A percentile compares a stretch with the other conserved stretches of the same genome.
Evolutionary conservation across 2,113 vertebrate species (phyloP).

Genomic region (Peromyscus leucopus): DNA sequence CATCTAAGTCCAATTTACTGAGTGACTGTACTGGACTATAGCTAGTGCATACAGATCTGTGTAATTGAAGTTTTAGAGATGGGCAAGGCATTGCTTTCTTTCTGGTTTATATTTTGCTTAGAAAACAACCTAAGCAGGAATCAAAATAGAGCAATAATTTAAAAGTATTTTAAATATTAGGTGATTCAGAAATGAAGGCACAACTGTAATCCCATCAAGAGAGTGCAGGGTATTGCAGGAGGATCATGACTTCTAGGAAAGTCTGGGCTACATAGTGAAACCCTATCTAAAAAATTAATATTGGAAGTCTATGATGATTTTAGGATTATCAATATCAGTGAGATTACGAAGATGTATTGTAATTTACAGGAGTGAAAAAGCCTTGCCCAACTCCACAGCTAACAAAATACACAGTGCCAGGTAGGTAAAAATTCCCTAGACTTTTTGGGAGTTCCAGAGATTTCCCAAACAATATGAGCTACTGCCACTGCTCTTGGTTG

Average conservation of each 20-base stretch:
- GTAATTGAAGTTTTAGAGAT: neutral
- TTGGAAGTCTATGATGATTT: neutral
- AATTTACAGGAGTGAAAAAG: neutral
- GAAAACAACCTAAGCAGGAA: no score
- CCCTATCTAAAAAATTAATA: neutral
- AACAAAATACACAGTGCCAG: neutral
- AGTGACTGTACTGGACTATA: neutral
- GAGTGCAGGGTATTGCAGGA: accelerated
- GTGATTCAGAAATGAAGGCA: neutral
- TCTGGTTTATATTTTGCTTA: neutral
- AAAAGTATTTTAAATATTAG: no score
- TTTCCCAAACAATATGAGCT: neutral
- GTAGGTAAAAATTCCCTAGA: neutral
- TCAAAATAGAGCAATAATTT: no score
- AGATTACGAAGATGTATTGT: no score
- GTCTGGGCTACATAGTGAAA: neutral
- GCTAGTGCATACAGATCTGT: neutral
- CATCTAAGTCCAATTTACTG: neutral
- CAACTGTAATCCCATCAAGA: neutral
- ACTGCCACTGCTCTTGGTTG: neutral
- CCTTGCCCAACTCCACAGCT: neutral
- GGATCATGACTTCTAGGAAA: neutral
- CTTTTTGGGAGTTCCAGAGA: neutral
- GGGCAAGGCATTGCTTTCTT: neutral
- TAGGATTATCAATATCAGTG: no score